These are phyloP conservation scores for Neofelis nebulosa DNA, from an alignment of 2,113 vertebrate genomes.

Conservation along the genomic window DNA sequence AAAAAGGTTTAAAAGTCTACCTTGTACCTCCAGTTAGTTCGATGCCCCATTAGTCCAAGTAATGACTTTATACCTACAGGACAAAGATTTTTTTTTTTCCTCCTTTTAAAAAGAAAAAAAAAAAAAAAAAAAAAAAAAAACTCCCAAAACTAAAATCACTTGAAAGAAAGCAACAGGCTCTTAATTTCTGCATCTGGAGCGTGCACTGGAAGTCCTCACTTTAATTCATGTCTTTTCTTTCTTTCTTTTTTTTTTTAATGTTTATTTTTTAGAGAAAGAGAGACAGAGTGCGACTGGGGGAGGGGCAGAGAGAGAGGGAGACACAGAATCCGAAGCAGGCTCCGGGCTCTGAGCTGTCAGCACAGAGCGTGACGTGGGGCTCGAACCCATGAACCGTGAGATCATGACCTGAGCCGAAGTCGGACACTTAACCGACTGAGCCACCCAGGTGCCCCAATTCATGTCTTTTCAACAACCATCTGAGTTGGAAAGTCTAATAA, in stretches of 20 bases:
- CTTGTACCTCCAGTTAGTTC: conserved; percentile 79
- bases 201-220: rapidly evolving
- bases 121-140: conserved; percentile 64
- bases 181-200: conserved; percentile 15
- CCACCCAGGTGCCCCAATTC: neutral
- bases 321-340: too few relatives aligned
- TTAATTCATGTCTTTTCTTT: neutral
- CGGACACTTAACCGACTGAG: too few relatives aligned
- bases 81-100: neutral
- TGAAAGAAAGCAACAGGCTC: conserved; percentile 53
- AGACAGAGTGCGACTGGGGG: too few relatives aligned
- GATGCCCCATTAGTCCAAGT: conserved; percentile 84
- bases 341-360: too few relatives aligned
- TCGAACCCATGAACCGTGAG: too few relatives aligned
- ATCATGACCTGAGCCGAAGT: too few relatives aligned
- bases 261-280: too few relatives aligned
- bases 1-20: conserved; percentile 76
- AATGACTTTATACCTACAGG: conserved; percentile 81
- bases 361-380: too few relatives aligned
- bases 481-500: neutral
- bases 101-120: conserved; percentile 65
- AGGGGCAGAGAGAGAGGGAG: too few relatives aligned
- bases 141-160: conserved; percentile 58
- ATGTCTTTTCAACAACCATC: neutral
- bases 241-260: too few relatives aligned